A percentile compares a stretch with the other conserved stretches of the same genome.
Evolutionary conservation across 2,888 invertebrate species (phyloP).

Genomic region (Xiphydria camelus): DNA sequence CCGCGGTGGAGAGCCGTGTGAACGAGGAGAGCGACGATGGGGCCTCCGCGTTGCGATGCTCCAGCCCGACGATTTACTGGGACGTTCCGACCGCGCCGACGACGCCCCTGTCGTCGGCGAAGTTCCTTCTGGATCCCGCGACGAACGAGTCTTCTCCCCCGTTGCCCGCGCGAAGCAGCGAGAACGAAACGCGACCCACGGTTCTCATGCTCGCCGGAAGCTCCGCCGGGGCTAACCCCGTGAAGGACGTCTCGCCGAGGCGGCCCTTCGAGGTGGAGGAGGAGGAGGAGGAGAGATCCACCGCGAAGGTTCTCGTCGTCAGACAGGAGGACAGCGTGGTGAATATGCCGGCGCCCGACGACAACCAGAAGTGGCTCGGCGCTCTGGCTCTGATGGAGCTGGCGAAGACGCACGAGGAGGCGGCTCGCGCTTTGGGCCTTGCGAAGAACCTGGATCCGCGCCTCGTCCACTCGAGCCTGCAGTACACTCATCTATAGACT

Average conservation of each 20-base stretch:
- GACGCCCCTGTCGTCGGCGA: too few relatives aligned
- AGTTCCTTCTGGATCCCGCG: conserved; percentile 29
- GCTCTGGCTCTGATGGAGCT: conserved; percentile 67
- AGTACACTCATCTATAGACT: conserved; percentile 51
- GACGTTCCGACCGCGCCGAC: neutral
- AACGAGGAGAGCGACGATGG: neutral
- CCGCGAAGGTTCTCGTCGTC: conserved; percentile 43
- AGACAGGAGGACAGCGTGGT: conserved; percentile 40
- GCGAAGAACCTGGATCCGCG: conserved; percentile 32
- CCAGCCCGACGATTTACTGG: neutral
- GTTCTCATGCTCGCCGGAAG: conserved; percentile 61
- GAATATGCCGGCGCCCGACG: conserved; percentile 46
- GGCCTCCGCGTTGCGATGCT: neutral
- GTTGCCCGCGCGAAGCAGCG: conserved; percentile 28
- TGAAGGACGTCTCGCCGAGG: conserved; percentile 6
- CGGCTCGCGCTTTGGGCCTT: conserved; percentile 31
- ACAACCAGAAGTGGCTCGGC: conserved; percentile 63
- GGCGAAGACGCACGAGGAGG: conserved; percentile 55
- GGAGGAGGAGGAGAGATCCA: conserved; percentile 24
- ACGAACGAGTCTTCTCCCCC: conserved; percentile 13
- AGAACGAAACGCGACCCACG: conserved; percentile 62
- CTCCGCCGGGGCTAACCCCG: conserved; percentile 3
- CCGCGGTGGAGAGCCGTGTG: neutral
- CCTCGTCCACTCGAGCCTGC: conserved; percentile 29
- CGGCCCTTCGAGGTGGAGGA: conserved; percentile 22